Base-by-base conservation (phyloP, 2,888 invertebrate genomes). In the Macaria notata region DNA sequence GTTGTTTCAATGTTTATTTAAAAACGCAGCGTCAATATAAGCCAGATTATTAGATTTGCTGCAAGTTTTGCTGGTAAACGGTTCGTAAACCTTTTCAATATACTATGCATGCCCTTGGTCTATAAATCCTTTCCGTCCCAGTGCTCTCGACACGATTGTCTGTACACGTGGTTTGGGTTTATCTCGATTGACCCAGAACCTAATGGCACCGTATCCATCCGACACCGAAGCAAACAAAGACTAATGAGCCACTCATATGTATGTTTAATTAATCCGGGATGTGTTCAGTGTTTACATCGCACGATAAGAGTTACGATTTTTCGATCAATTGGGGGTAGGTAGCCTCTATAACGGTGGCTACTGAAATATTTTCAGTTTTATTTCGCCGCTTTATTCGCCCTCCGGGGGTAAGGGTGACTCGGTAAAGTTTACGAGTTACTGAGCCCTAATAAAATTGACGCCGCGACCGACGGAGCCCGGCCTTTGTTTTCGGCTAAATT, bases 201-300 rank as follows among this genome's bases (percentile, higher is more conserved):
- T 47, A 50, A 54, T 46, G 33, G 36, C 52, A 46, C 41, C 43
- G 9, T 45, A 49, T 50, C 30, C 45, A 42, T 46, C 48, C 58
- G 46, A 61, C 31, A 31, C 31, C 59, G 47, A 59, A 62, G 59
- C 58, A 68, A 64, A 65, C 67, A 57, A 63, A 49, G 64, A 60
- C 61, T 61, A 62, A 63, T 68, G 55, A 62, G 43, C 9, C 56
- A 53, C 54, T 56, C 45, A 51, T 49, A 42, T 42, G 56, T 62
- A 54, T 63, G 62, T 65, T 62, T 71, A 66, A 69, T 73, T 61
- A 70, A 71, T 68, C 61, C 60, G 9, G 59, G 68, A 65, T 61
- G 19, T 63, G 49, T 69, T 73, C 64, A 64, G 19, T 63, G 49
- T 69, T 73, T 64, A 64, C 58, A 9, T 61, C 61, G 45, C 38